phyloP scores from a whole-genome alignment of 2,888 invertebrate genomes.

The Lapara coniferarum region DNA sequence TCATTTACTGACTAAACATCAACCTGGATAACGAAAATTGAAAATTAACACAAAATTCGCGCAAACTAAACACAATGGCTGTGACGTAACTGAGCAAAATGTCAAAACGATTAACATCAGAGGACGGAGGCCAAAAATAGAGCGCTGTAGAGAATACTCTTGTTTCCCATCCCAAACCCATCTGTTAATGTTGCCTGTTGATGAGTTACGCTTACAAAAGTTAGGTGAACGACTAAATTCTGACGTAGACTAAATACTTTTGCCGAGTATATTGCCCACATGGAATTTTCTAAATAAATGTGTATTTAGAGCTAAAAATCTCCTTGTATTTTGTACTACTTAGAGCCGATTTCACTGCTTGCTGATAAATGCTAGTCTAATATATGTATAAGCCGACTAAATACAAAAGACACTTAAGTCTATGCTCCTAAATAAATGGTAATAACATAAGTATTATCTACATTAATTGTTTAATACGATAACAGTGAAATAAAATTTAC shows the following conservation, averaged over 20 bases:
- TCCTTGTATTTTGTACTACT: no score
- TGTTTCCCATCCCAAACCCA: neutral
- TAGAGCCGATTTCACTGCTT: no score
- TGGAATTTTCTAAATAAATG: neutral
- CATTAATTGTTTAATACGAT: no score
- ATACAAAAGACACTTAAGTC: no score
- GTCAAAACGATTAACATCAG: slow-evolving; percentile 14
- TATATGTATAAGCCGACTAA: no score
- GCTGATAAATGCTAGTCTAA: no score
- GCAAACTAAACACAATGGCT: neutral
- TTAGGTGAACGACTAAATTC: neutral
- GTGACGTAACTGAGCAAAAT: neutral
- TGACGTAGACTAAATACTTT: neutral
- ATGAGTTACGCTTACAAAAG: neutral
- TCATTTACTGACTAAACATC: no score
- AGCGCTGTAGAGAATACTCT: slow-evolving; percentile 1
- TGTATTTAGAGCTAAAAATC: no score
- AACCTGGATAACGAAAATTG: neutral
- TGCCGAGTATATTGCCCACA: neutral
- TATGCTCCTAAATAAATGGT: no score
- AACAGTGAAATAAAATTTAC: no score
- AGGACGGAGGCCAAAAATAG: slow-evolving; percentile 4
- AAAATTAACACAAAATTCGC: neutral
- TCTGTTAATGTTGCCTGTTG: slow-evolving; percentile 16
- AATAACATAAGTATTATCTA: no score